Evolutionary conservation across 2,797 vertebrate genomes (phyloP), one percentile per base, ranked within the genome.

Genomic region (Melanitta fusca): DNA sequence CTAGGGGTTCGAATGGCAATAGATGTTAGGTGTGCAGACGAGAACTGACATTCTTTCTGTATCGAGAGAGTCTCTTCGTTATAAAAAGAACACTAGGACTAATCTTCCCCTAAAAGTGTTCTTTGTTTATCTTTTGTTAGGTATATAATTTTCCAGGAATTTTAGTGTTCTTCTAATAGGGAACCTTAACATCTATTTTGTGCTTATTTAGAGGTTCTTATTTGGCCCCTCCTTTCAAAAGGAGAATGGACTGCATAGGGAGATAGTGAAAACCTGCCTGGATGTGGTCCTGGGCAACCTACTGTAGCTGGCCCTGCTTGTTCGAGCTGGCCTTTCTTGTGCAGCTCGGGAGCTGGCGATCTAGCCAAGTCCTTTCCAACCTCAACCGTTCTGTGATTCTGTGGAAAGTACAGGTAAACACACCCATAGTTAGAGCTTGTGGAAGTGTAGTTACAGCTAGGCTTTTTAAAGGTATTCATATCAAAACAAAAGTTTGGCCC

Each of bases 141-240:
- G 38, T 85, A 3, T 69, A 43, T 27, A 11, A 69, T 82, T 79
- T 80, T 53, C 30, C 21, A n/a, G 65, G 32, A 78, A 34, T 65
- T 18, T 39, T 19, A 16, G 19, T 74, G 27, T 1, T 64, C 3
- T 18, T 85, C 53, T 80, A 32, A 13, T 16, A 49, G 0, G 1
- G 18, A 56, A n/a, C 16, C 19, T 60, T 24, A 21, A 3, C 7
- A 11, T 22, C 39, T 41, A 4, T 28, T 13, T 21, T 45, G 49
- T 34, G 43, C n/a, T 57, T 57, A 10, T 0, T n/a, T 43, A 2
- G 21, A 32, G 8, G 9, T 2, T 2, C 19, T 53, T 38, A 60
- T 51, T 61, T 91, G 73, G 28, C 21, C 41, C 57, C 43, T 62
- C 25, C 54, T 91, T 77, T 58, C 51, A 71, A 3, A 58, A 47